phyloP scores from a whole-genome alignment of 1,140 invertebrate species.

The Thereuonema tuberculata region DNA sequence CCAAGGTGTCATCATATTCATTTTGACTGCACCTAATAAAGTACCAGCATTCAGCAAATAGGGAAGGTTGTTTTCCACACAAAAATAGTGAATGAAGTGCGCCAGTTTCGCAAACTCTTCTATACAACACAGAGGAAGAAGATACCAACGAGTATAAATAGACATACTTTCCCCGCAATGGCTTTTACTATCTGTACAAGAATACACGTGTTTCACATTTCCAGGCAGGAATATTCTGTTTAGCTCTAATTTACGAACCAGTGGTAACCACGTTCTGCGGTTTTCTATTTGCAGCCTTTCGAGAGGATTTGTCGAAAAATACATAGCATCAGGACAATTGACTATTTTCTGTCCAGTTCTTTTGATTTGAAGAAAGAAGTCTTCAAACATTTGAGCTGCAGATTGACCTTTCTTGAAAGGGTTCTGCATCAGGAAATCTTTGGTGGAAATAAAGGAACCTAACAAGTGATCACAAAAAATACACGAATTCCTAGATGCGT shows the following conservation, averaged over 20 bases:
- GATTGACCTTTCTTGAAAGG: background rate
- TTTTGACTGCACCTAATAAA: background rate
- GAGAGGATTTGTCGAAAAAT: background rate
- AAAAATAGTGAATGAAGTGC: background rate
- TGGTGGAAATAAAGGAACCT: background rate
- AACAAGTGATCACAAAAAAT: background rate
- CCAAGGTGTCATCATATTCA: background rate
- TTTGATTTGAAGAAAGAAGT: background rate
- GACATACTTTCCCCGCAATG: background rate
- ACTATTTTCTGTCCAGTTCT: background rate
- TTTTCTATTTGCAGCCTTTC: background rate
- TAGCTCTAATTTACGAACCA: background rate
- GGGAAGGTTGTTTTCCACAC: background rate
- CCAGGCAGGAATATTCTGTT: background rate
- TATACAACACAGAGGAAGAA: background rate
- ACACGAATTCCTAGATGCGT: background rate
- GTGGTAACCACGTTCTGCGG: background rate
- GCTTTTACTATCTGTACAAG: background rate
- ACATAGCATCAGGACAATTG: background rate
- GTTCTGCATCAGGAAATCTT: background rate
- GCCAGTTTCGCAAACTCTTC: background rate
- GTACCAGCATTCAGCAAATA: background rate
- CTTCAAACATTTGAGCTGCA: background rate
- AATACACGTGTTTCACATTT: background rate
- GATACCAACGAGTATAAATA: background rate